These are phyloP conservation scores for Diceros bicornis DNA, from an alignment of 2,797 vertebrate species.

Conservation along the genomic window DNA sequence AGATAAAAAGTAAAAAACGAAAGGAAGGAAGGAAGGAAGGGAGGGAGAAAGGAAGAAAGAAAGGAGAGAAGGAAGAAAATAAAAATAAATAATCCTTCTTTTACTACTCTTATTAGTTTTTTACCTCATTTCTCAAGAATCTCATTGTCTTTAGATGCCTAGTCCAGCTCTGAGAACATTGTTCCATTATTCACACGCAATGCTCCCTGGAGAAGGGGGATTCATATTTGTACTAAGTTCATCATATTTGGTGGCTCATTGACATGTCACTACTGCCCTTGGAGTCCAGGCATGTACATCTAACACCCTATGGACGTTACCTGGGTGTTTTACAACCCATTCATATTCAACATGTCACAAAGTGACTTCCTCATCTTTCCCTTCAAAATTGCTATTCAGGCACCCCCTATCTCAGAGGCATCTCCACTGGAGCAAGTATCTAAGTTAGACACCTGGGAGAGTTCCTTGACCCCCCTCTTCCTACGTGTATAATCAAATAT, in stretches of 20 bases:
- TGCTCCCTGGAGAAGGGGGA: not conserved
- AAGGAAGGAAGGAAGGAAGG: not conserved
- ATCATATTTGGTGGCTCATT: not conserved
- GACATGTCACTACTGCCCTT: not conserved
- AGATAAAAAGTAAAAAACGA: not conserved
- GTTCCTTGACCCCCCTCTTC: not conserved
- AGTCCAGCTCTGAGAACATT: not conserved
- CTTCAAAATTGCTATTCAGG: not conserved
- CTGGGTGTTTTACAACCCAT: not conserved
- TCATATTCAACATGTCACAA: not conserved
- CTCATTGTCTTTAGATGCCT: not conserved
- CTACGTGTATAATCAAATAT: not conserved
- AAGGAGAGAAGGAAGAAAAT: not conserved
- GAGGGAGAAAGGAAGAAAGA: not conserved
- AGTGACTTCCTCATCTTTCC: not conserved
- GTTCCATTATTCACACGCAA: not conserved
- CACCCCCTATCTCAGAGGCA: not conserved
- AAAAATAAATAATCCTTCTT: not conserved
- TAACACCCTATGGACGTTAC: not conserved
- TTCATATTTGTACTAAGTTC: conserved; percentile 2
- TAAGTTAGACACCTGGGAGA: not conserved
- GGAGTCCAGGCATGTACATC: not conserved
- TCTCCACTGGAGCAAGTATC: not conserved
- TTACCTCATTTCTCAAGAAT: conserved; percentile 36
- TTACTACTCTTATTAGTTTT: not conserved